phyloP scores from a whole-genome alignment of 2,888 invertebrate species.

The Cylindroiulus punctatus region DNA sequence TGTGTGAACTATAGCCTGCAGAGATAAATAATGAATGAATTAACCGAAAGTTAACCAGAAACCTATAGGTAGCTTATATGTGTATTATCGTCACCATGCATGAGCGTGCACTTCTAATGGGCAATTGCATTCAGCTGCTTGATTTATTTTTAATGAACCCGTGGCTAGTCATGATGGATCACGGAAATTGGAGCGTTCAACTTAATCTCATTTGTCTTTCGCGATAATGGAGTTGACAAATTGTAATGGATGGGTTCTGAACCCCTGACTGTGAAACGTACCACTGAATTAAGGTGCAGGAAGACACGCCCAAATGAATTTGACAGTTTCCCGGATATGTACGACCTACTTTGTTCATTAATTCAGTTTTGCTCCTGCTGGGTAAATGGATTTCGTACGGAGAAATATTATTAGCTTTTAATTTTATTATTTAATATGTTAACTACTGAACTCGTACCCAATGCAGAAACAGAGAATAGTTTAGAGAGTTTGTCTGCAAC shows the following conservation, averaged over 20 bases:
- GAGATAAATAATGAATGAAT: background rate
- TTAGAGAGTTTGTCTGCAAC: background rate
- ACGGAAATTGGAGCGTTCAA: constrained; percentile 36
- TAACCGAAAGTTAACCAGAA: background rate
- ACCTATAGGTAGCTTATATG: background rate
- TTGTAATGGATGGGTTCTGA: constrained; percentile 30
- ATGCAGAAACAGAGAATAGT: too few relatives aligned
- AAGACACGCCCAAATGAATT: constrained; percentile 19
- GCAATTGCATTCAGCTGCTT: background rate
- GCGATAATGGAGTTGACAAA: constrained; percentile 40
- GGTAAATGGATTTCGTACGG: background rate
- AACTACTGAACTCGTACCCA: background rate
- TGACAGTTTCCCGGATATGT: background rate
- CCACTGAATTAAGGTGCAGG: background rate
- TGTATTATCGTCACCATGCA: background rate
- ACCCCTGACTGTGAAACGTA: background rate
- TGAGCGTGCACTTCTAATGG: background rate
- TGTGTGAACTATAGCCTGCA: background rate
- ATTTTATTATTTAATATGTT: background rate
- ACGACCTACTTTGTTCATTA: background rate
- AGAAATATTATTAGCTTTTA: background rate
- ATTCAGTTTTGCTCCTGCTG: background rate
- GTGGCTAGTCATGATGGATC: constrained; percentile 31
- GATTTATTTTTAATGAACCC: constrained; percentile 30
- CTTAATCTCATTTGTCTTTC: constrained; percentile 36